Percentiles rank a stretch among this genome's conserved stretches.
phyloP scores from a whole-genome alignment of 1,140 invertebrate genomes.

The Camponotus pennsylvanicus region DNA sequence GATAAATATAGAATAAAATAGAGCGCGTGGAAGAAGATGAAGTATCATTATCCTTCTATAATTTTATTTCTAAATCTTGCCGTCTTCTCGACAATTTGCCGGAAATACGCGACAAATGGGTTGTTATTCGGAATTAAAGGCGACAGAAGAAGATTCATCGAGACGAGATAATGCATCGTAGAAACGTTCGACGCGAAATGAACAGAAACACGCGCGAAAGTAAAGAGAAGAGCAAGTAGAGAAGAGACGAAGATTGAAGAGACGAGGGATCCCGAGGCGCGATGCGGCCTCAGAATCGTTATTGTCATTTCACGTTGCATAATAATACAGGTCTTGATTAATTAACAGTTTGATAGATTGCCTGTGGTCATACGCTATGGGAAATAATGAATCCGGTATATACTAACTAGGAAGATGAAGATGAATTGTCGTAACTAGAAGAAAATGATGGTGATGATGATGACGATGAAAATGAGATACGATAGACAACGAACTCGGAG shows the following conservation, averaged over 20 bases:
- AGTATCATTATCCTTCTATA: background rate
- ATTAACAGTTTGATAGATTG: conserved; percentile 76
- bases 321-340: conserved; percentile 75
- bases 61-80: background rate
- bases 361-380: conserved; percentile 60
- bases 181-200: background rate
- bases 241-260: conserved; percentile 72
- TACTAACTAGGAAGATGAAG: conserved; percentile 75
- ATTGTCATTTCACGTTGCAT: conserved; percentile 75
- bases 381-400: conserved; percentile 72
- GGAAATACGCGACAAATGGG: background rate
- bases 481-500: conserved; percentile 4
- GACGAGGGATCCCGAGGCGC: conserved; percentile 27
- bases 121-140: background rate
- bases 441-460: conserved; percentile 70
- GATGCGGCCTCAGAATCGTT: conserved; percentile 63
- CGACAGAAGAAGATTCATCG: background rate
- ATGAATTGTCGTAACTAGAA: conserved; percentile 76
- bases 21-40: background rate
- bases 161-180: background rate
- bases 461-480: conserved; percentile 64
- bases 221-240: conserved; percentile 29
- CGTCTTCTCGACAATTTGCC: background rate
- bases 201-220: background rate
- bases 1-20: conserved; percentile 12